phyloP scores from a whole-genome alignment of 2,797 vertebrate species.

The Anas georgica region DNA sequence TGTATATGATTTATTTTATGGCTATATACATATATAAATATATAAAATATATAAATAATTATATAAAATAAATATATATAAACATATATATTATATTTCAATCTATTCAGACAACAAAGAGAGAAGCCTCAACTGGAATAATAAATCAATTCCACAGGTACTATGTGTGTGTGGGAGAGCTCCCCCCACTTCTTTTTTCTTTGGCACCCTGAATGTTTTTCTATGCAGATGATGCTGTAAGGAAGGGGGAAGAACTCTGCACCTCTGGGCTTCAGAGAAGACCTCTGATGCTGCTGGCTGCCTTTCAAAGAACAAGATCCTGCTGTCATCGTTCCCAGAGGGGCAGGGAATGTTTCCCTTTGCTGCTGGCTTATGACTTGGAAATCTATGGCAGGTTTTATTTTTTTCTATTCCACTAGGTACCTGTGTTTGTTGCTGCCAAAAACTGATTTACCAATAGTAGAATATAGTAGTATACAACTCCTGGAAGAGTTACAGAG shows the following conservation, averaged over 20 bases:
- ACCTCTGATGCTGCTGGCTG: not conserved
- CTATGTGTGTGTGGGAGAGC: not conserved
- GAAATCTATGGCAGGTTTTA: not conserved
- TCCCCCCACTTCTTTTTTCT: not conserved
- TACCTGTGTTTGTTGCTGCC: not conserved
- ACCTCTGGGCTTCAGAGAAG: not conserved
- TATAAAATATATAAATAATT: no score
- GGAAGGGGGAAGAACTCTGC: not conserved
- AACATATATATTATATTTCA: not conserved
- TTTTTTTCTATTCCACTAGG: not conserved
- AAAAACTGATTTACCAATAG: not conserved
- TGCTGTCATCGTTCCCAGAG: not conserved
- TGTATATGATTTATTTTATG: no score
- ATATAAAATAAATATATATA: no score
- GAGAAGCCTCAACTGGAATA: not conserved
- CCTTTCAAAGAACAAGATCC: not conserved
- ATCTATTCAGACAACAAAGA: not conserved
- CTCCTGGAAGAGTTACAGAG: not conserved
- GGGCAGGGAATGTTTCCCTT: not conserved
- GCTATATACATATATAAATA: no score
- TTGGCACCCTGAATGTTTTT: not conserved
- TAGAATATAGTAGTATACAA: not conserved
- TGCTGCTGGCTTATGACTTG: not conserved
- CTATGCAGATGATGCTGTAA: not conserved
- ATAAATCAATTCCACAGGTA: not conserved